These are phyloP conservation scores for Achatina immaculata DNA, from an alignment of 1,140 invertebrate genomes.

Conservation along the genomic window DNA sequence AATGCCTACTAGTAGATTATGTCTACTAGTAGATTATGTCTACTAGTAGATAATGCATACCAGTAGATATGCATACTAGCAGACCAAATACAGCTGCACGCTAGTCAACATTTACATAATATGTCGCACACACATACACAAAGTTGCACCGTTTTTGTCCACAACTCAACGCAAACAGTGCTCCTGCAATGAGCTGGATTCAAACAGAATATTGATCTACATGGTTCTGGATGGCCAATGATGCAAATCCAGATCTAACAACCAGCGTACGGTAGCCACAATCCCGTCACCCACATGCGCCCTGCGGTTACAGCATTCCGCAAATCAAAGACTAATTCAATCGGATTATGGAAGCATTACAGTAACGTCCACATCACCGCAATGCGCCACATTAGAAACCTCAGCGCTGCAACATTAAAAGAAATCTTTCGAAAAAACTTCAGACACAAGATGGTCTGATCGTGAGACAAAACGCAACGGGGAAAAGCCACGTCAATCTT, in stretches of 20 bases:
- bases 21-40: too few species aligned
- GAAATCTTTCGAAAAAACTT: neutral
- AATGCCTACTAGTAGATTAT: too few species aligned
- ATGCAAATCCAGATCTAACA: neutral
- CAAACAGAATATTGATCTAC: neutral
- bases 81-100: too few species aligned
- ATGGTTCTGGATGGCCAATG: neutral
- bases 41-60: too few species aligned
- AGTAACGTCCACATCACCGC: neutral
- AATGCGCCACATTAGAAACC: neutral
- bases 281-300: neutral
- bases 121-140: neutral
- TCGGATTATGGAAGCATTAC: neutral
- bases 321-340: neutral
- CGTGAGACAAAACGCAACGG: too few species aligned
- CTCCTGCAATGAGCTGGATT: too few species aligned
- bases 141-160: neutral
- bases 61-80: too few species aligned
- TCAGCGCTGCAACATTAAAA: neutral
- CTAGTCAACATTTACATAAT: neutral
- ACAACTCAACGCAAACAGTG: neutral
- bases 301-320: neutral
- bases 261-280: neutral
- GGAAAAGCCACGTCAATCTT: neutral
- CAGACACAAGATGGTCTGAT: neutral